Base-by-base conservation (phyloP, 2,797 vertebrate genomes). In the Lemur catta region DNA sequence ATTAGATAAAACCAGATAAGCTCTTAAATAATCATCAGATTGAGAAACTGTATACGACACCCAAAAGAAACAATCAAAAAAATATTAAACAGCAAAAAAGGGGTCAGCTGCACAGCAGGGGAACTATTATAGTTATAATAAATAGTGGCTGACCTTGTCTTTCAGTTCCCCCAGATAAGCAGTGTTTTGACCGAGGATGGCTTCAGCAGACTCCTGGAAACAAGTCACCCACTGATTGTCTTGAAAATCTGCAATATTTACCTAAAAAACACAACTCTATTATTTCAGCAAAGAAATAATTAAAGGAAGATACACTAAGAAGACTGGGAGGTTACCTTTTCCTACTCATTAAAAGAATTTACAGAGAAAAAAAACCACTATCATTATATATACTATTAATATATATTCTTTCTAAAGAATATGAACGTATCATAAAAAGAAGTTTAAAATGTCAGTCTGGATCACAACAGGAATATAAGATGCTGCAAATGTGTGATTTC, bases 141-240 rank as follows among this genome's bases (percentile, higher is more conserved):
- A 93, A 48, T 91, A 82, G 17, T 20, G 86, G 96, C 98, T 79
- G 43, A 99, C 99, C 92, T 99, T 99, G 79, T 99, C 99, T 98
- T 99, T 99, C 88, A 99, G 98, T 91, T 99, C 99, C 85, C 99
- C 99, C 41, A 99, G 98, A 96, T 99, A 99, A 96, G 99, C 98
- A 9, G 99, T 97, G 1, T 98, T 99, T 96, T 99, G 99, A 86
- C 99, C 99, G 85, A 99, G 98, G 97, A 99, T 99, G 92, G 99
- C 98, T 98, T 99, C 99, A 6, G 99, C 99, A 69, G 98, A 98
- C 74, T 99, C 99, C 98, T 99, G 99, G 98, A 99, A 99, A 98
- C 99, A 99, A 15, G 99, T 99, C 97, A 99, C 98, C 99, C 99
- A 99, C 98, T 99, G 99, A 98, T 99, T 99, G 93, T 99, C 99